Percentiles rank a stretch among this genome's conserved stretches.
Evolutionary conservation across 2,888 invertebrate species (phyloP).

Genomic region (Mycalesis mineus): DNA sequence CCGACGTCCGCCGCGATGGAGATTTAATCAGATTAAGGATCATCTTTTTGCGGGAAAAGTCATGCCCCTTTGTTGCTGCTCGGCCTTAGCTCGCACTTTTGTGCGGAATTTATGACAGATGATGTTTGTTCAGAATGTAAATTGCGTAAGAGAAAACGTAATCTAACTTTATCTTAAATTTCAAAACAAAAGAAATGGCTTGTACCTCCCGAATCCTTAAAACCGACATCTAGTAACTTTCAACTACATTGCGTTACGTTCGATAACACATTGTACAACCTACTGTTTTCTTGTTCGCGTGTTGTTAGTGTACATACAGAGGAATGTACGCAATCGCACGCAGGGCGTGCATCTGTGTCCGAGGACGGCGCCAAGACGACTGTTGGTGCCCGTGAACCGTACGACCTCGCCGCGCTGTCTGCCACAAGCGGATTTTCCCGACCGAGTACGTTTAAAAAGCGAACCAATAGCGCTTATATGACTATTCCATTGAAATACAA

Average conservation of each 20-base stretch:
- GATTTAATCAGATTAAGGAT: constrained; percentile 79
- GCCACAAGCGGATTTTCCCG: constrained; percentile 44
- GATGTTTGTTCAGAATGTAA: constrained; percentile 72
- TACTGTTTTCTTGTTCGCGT: neutral
- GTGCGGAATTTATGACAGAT: constrained; percentile 72
- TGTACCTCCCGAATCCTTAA: too few species aligned
- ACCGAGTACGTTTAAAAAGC: constrained; percentile 40
- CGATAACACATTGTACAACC: too few species aligned
- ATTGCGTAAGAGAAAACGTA: constrained; percentile 42
- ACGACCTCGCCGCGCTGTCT: constrained; percentile 63
- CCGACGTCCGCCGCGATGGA: constrained; percentile 77
- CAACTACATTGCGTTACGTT: too few species aligned
- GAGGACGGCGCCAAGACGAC: constrained; percentile 57
- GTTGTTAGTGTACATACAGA: constrained; percentile 8
- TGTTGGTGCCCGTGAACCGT: constrained; percentile 40
- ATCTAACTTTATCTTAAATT: too few species aligned
- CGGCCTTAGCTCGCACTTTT: constrained; percentile 73
- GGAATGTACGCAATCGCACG: constrained; percentile 12
- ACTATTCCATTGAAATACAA: neutral
- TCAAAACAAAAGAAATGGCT: too few species aligned
- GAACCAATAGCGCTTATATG: neutral
- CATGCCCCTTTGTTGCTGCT: constrained; percentile 75
- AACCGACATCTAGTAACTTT: too few species aligned
- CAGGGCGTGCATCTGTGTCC: constrained; percentile 32
- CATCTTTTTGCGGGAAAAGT: constrained; percentile 77